phyloP scores from a whole-genome alignment of 2,888 invertebrate species.

The Elysia crispata region DNA sequence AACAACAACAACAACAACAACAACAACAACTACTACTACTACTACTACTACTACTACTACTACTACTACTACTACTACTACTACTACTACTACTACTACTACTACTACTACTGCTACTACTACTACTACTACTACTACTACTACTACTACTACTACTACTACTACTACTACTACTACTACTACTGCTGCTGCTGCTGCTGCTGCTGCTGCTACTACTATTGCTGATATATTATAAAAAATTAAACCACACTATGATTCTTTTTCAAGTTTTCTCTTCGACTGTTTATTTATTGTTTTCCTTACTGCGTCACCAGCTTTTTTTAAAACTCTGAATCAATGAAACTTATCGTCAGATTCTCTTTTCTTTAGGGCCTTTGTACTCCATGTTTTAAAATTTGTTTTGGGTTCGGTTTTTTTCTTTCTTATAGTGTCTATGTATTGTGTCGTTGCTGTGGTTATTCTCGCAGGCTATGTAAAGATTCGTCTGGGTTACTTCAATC shows the following conservation, averaged over 20 bases:
- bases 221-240: neutral
- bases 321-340: too few species aligned
- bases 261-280: neutral
- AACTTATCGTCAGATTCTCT: too few species aligned
- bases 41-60: slow-evolving; percentile 31
- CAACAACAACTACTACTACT: slow-evolving; percentile 28
- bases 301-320: too few species aligned
- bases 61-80: slow-evolving; percentile 35
- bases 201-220: slow-evolving; percentile 3
- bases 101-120: slow-evolving; percentile 5
- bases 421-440: too few species aligned
- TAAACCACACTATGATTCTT: neutral
- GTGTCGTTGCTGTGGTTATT: too few species aligned
- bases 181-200: slow-evolving; percentile 13
- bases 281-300: too few species aligned
- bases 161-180: slow-evolving; percentile 14
- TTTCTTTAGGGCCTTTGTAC: too few species aligned
- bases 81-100: slow-evolving; percentile 32
- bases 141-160: slow-evolving; percentile 19
- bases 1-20: slow-evolving; percentile 20
- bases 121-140: slow-evolving; percentile 16
- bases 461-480: too few species aligned
- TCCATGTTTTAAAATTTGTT: too few species aligned
- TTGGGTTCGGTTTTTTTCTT: too few species aligned
- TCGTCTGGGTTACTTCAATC: too few species aligned